Conservation (phyloP, 2,113 vertebrate species). For the Dryoscopus gambensis region DNA sequence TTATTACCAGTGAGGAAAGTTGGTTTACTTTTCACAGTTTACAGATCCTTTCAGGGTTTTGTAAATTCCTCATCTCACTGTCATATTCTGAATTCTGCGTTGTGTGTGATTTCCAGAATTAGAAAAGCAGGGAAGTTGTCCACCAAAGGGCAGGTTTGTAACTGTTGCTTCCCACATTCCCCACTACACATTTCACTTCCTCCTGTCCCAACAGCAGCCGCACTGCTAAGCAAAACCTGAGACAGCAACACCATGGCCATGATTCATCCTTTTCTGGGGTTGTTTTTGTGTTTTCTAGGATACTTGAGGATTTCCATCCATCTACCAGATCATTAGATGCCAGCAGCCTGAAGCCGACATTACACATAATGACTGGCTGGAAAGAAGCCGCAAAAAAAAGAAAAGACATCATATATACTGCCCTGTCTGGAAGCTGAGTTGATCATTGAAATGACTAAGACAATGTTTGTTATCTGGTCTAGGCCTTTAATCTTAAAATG, state of each 20-base stretch:
- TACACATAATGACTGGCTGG: not conserved
- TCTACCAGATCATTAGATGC: not conserved
- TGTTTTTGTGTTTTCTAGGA: not conserved
- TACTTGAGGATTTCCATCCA: not conserved
- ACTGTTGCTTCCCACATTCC: not conserved
- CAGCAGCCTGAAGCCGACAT: not conserved
- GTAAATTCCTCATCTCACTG: not conserved
- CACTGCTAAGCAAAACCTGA: not conserved
- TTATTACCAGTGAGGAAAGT: not conserved
- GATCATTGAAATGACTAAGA: fast-evolving
- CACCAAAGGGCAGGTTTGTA: not conserved
- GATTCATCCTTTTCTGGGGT: not conserved
- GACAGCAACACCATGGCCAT: not conserved
- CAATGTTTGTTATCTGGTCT: not conserved
- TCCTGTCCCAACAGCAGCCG: fast-evolving
- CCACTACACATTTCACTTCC: not conserved
- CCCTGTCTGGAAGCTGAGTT: fast-evolving
- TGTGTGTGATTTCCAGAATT: not conserved
- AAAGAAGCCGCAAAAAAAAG: not conserved
- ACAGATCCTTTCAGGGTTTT: not conserved
- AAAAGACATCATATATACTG: not conserved
- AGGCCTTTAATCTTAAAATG: not conserved
- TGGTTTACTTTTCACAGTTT: not conserved
- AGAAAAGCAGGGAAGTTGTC: not conserved
- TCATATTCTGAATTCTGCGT: not conserved